Evolutionary conservation across 2,797 vertebrate species (phyloP).

Genomic region (Spinus pinus): DNA sequence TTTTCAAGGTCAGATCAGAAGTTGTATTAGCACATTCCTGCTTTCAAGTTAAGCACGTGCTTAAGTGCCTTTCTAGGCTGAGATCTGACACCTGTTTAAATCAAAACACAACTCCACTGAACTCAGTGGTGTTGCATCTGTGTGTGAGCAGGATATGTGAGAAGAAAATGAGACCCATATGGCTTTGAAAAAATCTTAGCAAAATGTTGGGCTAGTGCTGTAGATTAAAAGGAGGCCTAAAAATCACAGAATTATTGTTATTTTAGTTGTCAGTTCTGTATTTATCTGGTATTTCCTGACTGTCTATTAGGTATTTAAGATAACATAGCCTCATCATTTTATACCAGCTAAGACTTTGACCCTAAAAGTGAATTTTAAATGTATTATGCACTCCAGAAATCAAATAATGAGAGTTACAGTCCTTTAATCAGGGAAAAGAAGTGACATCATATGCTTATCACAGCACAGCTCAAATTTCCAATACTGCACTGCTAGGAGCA

Average conservation of each 20-base stretch:
- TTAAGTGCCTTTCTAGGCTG: slow-evolving; percentile 40
- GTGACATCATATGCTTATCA: slow-evolving; percentile 27
- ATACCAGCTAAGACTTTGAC: slow-evolving; percentile 8
- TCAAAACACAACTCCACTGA: slow-evolving; percentile 43
- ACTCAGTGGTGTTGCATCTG: slow-evolving; percentile 6
- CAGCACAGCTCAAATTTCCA: slow-evolving; percentile 8
- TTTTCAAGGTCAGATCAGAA: slow-evolving; percentile 33
- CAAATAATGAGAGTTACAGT: background rate
- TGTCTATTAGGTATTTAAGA: slow-evolving; percentile 16
- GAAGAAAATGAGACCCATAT: slow-evolving; percentile 56
- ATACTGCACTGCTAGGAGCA: background rate
- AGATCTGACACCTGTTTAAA: slow-evolving; percentile 58
- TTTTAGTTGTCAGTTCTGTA: slow-evolving; percentile 9
- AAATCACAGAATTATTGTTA: background rate
- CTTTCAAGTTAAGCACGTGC: slow-evolving; percentile 47
- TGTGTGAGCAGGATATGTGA: background rate
- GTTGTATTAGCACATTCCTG: slow-evolving; percentile 34
- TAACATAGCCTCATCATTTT: slow-evolving; percentile 12
- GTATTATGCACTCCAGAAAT: background rate
- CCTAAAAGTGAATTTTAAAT: background rate
- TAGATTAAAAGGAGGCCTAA: slow-evolving; percentile 18
- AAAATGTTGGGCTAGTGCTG: background rate
- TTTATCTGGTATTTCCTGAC: background rate
- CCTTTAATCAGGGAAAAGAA: slow-evolving; percentile 40
- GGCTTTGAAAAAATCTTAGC: slow-evolving; percentile 12